phyloP scores from a whole-genome alignment of 2,113 vertebrate species.

The Passerina amoena region DNA sequence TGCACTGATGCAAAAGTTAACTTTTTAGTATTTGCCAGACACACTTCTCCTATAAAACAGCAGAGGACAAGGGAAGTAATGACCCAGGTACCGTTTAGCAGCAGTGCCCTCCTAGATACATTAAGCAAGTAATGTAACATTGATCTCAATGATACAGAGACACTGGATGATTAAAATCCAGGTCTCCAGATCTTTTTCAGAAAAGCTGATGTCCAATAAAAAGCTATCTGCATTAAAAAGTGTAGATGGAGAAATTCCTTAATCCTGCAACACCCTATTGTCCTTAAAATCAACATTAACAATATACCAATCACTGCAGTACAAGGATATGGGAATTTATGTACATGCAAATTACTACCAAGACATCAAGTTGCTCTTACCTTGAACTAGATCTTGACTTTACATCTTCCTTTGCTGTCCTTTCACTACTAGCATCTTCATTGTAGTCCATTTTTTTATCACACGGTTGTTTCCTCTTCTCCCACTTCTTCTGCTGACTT shows the following conservation, averaged over 20 bases:
- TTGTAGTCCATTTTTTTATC: conserved; percentile 34
- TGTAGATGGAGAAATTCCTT: neutral
- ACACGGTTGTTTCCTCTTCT: conserved; percentile 55
- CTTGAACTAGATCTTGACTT: conserved; percentile 69
- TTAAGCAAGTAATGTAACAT: neutral
- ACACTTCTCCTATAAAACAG: neutral
- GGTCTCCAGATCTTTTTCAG: neutral
- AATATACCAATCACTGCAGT: neutral
- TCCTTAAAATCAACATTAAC: neutral
- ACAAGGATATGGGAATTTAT: neutral
- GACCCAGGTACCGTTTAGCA: neutral
- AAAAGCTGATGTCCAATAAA: neutral
- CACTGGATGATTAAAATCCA: neutral
- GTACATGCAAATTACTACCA: neutral
- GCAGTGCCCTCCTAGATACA: neutral
- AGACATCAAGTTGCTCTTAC: conserved; percentile 52
- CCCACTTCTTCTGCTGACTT: conserved; percentile 64
- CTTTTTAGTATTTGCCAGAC: neutral
- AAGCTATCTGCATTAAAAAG: neutral
- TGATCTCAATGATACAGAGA: neutral
- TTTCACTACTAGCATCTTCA: conserved; percentile 38
- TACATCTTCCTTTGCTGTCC: conserved; percentile 64
- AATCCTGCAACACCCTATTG: neutral
- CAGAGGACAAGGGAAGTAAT: neutral
- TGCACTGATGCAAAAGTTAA: neutral